Evolutionary conservation across 2,113 vertebrate species (phyloP), one percentile per base, ranked within the genome.

Genomic region (Theristicus caerulescens): DNA sequence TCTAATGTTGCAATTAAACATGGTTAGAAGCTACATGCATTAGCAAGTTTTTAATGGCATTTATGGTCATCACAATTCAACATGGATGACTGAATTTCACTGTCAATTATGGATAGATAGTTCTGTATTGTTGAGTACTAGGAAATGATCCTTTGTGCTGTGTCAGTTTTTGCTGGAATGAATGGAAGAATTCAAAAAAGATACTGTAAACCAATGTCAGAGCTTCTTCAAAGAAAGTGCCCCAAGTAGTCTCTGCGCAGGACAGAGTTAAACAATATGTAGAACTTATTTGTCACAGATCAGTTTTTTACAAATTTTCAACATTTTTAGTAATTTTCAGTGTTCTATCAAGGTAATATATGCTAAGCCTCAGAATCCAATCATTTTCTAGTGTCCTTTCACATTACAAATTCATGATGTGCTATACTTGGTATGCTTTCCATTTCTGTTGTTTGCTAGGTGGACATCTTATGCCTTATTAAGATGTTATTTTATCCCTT

Each of bases 21-120:
- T 94, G 46, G 36, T 97, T 97, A 93, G 93, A 96, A 97, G 71
- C 71, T 94, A 40, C 82, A 76, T 79, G 96, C 97, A 98, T 97
- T 94, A 91, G 70, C 52, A 86, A 91, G 72, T 86, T 95, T 96
- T 95, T 87, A 95, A 77, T 78, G 90, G 81, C 79, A 59, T 82
- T 94, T 97, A 88, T 74, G 88, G 86, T 97, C 96, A 95, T 97
- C 80, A 90, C 84, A 96, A 79, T 96, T 94, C 32, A 32, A 82
- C 88, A 91, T 64, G 80, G 96, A 84, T 97, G 95, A 95, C 82
- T 98, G 96, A 95, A 74, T 98, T 97, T 97, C 89, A 92, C 65
- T 95, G 82, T 93, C 88, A 95, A 3, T 95, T 97, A 79, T 78
- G 34, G 70, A 70, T 86, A 95, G 74, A 88, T 95, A 90, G 62